Evolutionary conservation across 2,797 vertebrate species (phyloP).

Genomic region (Sciurus carolinensis): DNA sequence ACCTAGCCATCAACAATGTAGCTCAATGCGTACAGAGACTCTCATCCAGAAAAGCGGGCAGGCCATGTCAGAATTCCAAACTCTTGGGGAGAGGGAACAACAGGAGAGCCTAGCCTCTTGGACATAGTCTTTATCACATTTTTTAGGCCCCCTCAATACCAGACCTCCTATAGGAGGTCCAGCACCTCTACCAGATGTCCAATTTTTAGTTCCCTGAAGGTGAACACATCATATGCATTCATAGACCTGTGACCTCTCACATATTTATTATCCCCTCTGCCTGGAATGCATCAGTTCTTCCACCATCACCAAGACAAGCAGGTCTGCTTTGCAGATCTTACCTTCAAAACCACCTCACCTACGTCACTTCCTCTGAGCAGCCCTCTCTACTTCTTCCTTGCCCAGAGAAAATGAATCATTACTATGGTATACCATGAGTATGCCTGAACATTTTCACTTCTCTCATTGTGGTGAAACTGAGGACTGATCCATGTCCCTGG

Average conservation of each 20-base stretch:
- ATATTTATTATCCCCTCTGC: background rate
- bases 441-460: background rate
- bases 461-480: background rate
- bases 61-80: background rate
- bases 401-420: background rate
- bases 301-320: background rate
- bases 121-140: background rate
- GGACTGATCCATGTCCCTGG: background rate
- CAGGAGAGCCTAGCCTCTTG: background rate
- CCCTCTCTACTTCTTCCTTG: background rate
- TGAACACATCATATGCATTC: background rate
- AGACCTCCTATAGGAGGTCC: background rate
- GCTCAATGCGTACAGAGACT: background rate
- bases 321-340: background rate
- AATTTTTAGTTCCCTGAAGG: background rate
- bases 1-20: background rate
- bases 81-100: background rate
- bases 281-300: background rate
- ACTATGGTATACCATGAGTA: rapidly evolving
- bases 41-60: background rate
- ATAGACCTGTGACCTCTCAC: background rate
- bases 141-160: background rate
- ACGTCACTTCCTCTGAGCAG: background rate
- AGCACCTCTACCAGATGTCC: too few species aligned
- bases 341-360: background rate